These are phyloP conservation scores for Zaprionus taronus DNA, from an alignment of 1,140 invertebrate genomes.

Conservation along the genomic window DNA sequence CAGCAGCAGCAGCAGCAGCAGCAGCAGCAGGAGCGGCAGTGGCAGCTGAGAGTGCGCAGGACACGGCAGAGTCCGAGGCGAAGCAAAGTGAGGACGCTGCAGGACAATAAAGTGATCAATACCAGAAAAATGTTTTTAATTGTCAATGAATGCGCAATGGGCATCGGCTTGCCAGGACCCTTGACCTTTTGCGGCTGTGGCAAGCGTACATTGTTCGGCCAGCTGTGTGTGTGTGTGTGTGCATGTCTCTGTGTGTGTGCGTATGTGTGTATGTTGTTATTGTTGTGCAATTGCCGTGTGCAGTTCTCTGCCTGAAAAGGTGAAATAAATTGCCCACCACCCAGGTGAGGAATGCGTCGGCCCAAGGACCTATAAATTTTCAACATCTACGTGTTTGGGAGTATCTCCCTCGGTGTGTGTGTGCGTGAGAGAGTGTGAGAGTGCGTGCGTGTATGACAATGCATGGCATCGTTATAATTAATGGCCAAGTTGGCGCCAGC, in stretches of 20 bases:
- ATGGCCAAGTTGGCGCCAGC: constrained; percentile 76
- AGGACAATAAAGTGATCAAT: constrained; percentile 77
- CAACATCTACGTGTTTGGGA: constrained; percentile 39
- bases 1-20: constrained; percentile 6
- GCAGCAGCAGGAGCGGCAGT: not conserved
- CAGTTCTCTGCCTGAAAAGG: constrained; percentile 33
- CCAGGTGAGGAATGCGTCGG: constrained; percentile 61
- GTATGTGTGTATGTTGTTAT: constrained; percentile 23
- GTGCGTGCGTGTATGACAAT: constrained; percentile 58
- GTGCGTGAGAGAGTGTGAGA: constrained; percentile 13
- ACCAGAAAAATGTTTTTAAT: constrained; percentile 61
- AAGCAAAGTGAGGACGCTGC: constrained; percentile 15
- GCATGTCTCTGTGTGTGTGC: constrained; percentile 15
- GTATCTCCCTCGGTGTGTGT: constrained; percentile 8
- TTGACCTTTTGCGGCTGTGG: constrained; percentile 69
- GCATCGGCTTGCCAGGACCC: constrained; percentile 17
- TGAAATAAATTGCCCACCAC: constrained; percentile 60
- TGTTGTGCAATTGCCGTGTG: constrained; percentile 49
- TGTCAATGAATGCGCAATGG: constrained; percentile 68
- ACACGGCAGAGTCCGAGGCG: not conserved
- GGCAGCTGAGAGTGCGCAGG: constrained; percentile 50
- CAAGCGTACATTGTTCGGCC: constrained; percentile 30
- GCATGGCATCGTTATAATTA: constrained; percentile 69
- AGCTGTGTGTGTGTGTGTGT: constrained; percentile 4
- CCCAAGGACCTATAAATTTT: constrained; percentile 53